phyloP scores from a whole-genome alignment of 1,140 invertebrate species.

The Heliconius nattereri region DNA sequence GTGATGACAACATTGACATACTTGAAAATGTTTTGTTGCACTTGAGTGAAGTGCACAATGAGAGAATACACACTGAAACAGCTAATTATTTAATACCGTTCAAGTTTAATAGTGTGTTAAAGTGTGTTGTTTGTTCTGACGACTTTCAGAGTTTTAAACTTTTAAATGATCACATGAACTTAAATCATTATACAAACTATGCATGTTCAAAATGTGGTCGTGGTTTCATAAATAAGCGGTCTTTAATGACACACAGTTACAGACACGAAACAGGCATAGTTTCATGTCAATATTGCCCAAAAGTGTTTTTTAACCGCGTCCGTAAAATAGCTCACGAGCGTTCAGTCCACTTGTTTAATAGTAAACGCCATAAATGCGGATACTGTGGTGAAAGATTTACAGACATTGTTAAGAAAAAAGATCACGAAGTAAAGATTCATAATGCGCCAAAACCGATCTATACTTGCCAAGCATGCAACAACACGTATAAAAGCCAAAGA shows the following conservation, averaged over 20 bases:
- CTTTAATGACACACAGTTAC: conserved; percentile 41
- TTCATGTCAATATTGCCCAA: conserved; percentile 46
- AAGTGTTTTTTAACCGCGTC: conserved; percentile 38
- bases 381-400: conserved; percentile 40
- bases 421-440: conserved; percentile 33
- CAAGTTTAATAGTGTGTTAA: conserved; percentile 43
- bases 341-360: conserved; percentile 34
- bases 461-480: conserved; percentile 42
- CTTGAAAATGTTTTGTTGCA: conserved; percentile 44
- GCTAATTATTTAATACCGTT: conserved; percentile 52
- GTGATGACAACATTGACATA: conserved; percentile 26
- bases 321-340: conserved; percentile 42
- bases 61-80: conserved; percentile 43
- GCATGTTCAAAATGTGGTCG: conserved; percentile 50
- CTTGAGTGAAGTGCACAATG: conserved; percentile 7
- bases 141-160: conserved; percentile 47
- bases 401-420: conserved; percentile 33
- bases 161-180: conserved; percentile 51
- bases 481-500: conserved; percentile 31
- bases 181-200: conserved; percentile 41
- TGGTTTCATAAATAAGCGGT: conserved; percentile 42
- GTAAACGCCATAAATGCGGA: conserved; percentile 27
- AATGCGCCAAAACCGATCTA: conserved; percentile 6
- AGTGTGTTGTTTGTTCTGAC: conserved; percentile 44
- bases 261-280: conserved; percentile 43